Conservation (phyloP, 1,140 invertebrate genomes). For the Magallana gigas region DNA sequence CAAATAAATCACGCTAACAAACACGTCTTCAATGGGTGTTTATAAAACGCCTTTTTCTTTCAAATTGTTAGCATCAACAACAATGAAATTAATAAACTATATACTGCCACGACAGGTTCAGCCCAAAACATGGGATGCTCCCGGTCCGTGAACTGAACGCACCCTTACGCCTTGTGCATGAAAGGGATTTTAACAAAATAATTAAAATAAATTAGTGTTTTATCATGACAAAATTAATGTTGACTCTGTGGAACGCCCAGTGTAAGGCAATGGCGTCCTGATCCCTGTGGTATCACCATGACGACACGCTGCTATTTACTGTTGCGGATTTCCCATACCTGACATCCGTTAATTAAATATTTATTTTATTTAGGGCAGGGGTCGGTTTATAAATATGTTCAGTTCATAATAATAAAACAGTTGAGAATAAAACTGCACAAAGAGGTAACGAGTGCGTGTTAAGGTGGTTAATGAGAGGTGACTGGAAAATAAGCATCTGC, state of each 20-base stretch:
- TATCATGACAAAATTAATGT: slow-evolving; percentile 13
- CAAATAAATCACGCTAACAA: neutral
- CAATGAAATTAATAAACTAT: neutral
- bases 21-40: neutral
- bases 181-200: neutral
- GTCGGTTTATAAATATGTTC: too few relatives aligned
- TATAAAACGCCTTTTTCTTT: neutral
- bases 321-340: too few relatives aligned
- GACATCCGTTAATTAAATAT: too few relatives aligned
- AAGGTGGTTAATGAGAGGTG: too few relatives aligned
- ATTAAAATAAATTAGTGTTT: slow-evolving; percentile 30
- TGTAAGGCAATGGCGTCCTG: neutral
- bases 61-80: neutral
- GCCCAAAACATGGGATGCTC: slow-evolving; percentile 3
- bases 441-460: too few relatives aligned
- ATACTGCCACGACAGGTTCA: neutral
- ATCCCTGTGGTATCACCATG: too few relatives aligned
- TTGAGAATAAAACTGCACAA: too few relatives aligned
- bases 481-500: too few relatives aligned
- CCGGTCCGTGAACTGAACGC: slow-evolving; percentile 9
- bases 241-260: neutral
- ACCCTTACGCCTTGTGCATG: neutral
- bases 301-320: too few relatives aligned
- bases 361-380: too few relatives aligned
- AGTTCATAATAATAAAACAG: too few relatives aligned